These are phyloP conservation scores for Chamaetylas fuelleborni DNA, from an alignment of 2,113 vertebrate species.

Conservation along the genomic window DNA sequence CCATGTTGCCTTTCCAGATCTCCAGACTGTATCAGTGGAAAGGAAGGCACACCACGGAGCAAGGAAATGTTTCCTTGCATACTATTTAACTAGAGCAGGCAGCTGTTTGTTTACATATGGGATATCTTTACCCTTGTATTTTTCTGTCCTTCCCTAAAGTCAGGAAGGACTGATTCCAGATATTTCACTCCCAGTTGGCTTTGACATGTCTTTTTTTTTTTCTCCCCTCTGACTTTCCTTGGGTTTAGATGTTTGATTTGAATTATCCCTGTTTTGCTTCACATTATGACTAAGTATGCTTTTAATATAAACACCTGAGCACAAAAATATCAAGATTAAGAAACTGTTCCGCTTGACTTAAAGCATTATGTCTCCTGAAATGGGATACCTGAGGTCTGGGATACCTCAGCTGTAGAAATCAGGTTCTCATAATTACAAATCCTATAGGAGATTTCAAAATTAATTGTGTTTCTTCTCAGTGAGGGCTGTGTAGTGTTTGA, in stretches of 20 bases:
- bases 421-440: neutral
- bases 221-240: neutral
- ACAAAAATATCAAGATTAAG: constrained; percentile 23
- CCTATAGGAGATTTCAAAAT: neutral
- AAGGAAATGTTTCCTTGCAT: neutral
- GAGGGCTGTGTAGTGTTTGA: neutral
- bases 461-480: neutral
- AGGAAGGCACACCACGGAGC: neutral
- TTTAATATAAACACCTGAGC: constrained; percentile 40
- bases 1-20: neutral
- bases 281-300: neutral
- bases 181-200: neutral
- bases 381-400: neutral
- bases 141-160: neutral
- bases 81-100: neutral
- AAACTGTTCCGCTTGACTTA: constrained; percentile 5
- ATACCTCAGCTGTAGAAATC: constrained; percentile 10
- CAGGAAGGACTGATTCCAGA: neutral
- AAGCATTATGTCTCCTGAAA: neutral
- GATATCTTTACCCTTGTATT: neutral
- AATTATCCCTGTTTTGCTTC: neutral
- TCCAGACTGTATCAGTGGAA: neutral
- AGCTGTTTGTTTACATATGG: neutral
- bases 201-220: neutral
- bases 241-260: neutral